A percentile compares a stretch with the other conserved stretches of the same genome.
Evolutionary conservation across 2,113 vertebrate genomes (phyloP).

Genomic region (Vicugna pacos): DNA sequence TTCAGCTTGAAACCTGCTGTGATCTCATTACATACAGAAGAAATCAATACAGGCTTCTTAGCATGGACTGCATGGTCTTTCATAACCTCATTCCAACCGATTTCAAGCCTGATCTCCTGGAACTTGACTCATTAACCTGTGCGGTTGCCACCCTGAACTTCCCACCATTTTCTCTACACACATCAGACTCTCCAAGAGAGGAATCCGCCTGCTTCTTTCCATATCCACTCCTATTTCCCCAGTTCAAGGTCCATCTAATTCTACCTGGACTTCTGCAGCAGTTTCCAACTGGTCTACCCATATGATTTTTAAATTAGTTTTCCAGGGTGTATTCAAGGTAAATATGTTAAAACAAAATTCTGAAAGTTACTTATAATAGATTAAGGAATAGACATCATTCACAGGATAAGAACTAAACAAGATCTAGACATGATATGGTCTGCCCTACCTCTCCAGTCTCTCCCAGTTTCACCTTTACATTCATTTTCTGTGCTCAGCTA

Average conservation of each 20-base stretch:
- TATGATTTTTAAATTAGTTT: neutral
- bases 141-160: no score
- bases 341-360: neutral
- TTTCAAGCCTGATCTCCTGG: neutral
- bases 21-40: neutral
- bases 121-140: neutral
- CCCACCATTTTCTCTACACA: neutral
- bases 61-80: neutral
- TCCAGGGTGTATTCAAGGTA: neutral
- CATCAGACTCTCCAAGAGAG: neutral
- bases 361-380: neutral
- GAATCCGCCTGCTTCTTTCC: neutral
- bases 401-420: neutral
- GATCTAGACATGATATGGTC: neutral
- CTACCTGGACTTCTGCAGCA: neutral
- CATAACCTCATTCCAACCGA: neutral
- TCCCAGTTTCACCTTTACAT: no score
- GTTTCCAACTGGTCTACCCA: neutral
- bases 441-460: neutral
- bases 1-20: neutral
- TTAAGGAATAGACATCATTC: neutral
- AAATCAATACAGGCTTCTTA: neutral
- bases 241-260: neutral
- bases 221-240: neutral
- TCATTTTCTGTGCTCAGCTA: neutral